Evolutionary conservation across 1,140 invertebrate genomes (phyloP).

Genomic region (Drosophila parabipectinata): DNA sequence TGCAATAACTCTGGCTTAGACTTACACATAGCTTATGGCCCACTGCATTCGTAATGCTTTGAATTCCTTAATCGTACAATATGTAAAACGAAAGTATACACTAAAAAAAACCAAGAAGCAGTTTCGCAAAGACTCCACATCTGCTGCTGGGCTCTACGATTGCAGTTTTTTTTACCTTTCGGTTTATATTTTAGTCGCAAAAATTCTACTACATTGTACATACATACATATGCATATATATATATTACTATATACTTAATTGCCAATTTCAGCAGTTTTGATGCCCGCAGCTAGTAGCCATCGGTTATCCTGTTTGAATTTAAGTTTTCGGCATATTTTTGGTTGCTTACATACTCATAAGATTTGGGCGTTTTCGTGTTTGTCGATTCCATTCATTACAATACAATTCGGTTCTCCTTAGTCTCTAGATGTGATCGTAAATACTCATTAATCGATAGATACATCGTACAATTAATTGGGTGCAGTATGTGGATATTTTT

Average conservation of each 20-base stretch:
- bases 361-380: constrained; percentile 83
- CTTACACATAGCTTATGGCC: not conserved
- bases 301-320: constrained; percentile 52
- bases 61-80: constrained; percentile 28
- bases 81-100: constrained; percentile 67
- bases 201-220: constrained; percentile 41
- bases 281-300: constrained; percentile 25
- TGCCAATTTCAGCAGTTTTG: constrained; percentile 79
- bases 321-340: constrained; percentile 41
- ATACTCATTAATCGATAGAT: constrained; percentile 40
- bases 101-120: constrained; percentile 72
- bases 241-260: constrained; percentile 64
- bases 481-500: constrained; percentile 56
- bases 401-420: constrained; percentile 64
- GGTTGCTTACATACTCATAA: constrained; percentile 80
- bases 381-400: constrained; percentile 73
- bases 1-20: constrained; percentile 1
- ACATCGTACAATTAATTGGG: constrained; percentile 63
- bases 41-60: constrained; percentile 1
- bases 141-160: constrained; percentile 25
- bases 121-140: constrained; percentile 25
- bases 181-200: constrained; percentile 31
- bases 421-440: constrained; percentile 43
- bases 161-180: constrained; percentile 16
- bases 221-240: constrained; percentile 22